These are phyloP conservation scores for Candidula unifasciata DNA, from an alignment of 2,888 invertebrate species.

Conservation along the genomic window DNA sequence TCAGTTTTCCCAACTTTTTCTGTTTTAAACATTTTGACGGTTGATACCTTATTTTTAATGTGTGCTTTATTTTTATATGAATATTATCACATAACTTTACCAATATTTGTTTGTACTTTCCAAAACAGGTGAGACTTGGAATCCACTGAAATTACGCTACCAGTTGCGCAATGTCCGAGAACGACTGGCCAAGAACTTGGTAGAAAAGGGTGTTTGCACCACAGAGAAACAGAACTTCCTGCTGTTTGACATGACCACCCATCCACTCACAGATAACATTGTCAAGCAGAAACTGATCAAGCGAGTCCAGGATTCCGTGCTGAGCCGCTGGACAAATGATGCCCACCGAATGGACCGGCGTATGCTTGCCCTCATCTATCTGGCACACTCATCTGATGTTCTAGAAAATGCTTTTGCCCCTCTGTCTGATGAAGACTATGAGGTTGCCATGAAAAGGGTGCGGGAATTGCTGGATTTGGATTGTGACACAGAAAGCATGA, in stretches of 20 bases:
- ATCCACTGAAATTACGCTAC: conserved; percentile 97
- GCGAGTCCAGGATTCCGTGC: conserved; percentile 95
- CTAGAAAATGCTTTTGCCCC: conserved; percentile 99
- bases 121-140: conserved; percentile 96
- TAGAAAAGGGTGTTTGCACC: conserved; percentile 98
- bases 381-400: conserved; percentile 98
- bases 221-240: conserved; percentile 99
- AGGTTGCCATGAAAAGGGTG: conserved; percentile 97
- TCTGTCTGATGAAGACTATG: conserved; percentile 95
- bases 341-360: conserved; percentile 98
- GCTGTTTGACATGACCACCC: conserved; percentile 99
- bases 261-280: conserved; percentile 96
- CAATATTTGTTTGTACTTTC: no score
- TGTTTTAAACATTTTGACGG: no score
- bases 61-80: no score
- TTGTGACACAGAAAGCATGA: conserved; percentile 95
- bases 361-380: conserved; percentile 92
- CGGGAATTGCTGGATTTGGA: conserved; percentile 96
- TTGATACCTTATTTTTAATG: no score
- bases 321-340: conserved; percentile 96
- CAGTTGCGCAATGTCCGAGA: conserved; percentile 99
- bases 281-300: conserved; percentile 97
- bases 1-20: no score
- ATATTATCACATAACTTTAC: no score
- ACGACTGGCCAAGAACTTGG: conserved; percentile 98